Evolutionary conservation across 2,113 vertebrate species (phyloP), one percentile per base, ranked within the genome.

Genomic region (Megaleporinus macrocephalus): DNA sequence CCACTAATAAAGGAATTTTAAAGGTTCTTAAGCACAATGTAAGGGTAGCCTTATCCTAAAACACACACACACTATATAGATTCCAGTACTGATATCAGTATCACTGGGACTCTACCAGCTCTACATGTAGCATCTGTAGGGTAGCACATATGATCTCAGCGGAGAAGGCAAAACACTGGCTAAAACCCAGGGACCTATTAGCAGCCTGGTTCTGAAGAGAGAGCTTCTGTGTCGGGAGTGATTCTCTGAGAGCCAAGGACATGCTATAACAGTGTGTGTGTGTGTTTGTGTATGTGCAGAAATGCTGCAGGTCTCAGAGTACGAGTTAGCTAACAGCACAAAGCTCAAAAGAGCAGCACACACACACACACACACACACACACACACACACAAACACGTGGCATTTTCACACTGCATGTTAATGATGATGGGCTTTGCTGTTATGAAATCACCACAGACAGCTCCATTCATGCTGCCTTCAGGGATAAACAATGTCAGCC

Each of bases 401-500:
- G 24, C 15, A 81, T 27, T 65, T n/a, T 59, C 59, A 51, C 61
- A 30, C 59, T 65, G 71, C 59, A 74, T 33, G 61, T 27, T 81
- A 81, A 81, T 74, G 71, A 75, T 65, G 29, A 81, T 75, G 79
- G 26, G 49, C 62, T 75, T 75, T 57, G 72, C 62, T 57, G 29
- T 74, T 81, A 66, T 75, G 68, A 81, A 73, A 75, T 68, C 66
- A 24, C 20, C 33, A 24, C 66, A 70, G 66, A 74, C 72, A 51
- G 49, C 53, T 73, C 24, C 30, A 44, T 53, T 77, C 36, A 33
- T 55, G 68, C 78, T 81, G 59, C 81, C 85, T 86, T 76, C 78
- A 69, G 82, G 81, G 85, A 80, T 83, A 81, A 83, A 83, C 78
- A 81, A 68, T 79, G 76, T 79, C 78, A 79, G 49, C 4, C 41